Evolutionary conservation across 2,888 invertebrate species (phyloP).

Genomic region (Epinotia ramella): DNA sequence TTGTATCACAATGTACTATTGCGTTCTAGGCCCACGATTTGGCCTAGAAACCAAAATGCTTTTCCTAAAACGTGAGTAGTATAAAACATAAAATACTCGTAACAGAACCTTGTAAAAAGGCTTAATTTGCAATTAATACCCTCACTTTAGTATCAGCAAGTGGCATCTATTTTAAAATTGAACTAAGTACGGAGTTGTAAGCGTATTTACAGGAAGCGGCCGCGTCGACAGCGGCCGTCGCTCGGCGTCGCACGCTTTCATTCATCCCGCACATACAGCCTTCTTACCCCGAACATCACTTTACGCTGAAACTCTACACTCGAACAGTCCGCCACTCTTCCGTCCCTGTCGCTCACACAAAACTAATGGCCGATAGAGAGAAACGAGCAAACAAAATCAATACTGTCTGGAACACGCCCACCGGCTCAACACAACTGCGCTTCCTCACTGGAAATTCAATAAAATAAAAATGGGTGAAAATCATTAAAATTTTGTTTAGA

Average conservation of each 20-base stretch:
- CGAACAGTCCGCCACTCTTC: constrained; percentile 69
- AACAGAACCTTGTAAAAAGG: too few species aligned
- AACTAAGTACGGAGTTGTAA: constrained; percentile 80
- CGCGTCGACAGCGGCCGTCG: constrained; percentile 82
- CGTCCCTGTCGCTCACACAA: constrained; percentile 65
- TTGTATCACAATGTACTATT: too few species aligned
- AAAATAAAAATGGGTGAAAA: constrained; percentile 83
- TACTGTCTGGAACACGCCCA: constrained; percentile 84
- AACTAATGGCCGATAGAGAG: constrained; percentile 61
- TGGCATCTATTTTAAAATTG: constrained; percentile 64
- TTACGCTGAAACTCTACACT: constrained; percentile 82
- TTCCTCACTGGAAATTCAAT: constrained; percentile 83
- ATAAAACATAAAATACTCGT: too few species aligned
- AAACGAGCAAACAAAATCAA: constrained; percentile 80
- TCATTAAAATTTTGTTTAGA: constrained; percentile 74
- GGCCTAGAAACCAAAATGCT: too few species aligned
- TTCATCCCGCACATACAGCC: constrained; percentile 80
- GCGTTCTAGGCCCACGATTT: too few species aligned
- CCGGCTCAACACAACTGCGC: constrained; percentile 81
- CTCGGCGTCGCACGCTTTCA: constrained; percentile 84
- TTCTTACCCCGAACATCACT: constrained; percentile 63
- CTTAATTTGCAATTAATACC: constrained; percentile 16
- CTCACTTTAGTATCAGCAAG: constrained; percentile 48
- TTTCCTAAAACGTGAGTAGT: too few species aligned
- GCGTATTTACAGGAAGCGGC: constrained; percentile 84